Percentiles rank a stretch among this genome's conserved stretches.
Conservation (phyloP, 2,888 invertebrate genomes). For the Agrotis clavis region DNA sequence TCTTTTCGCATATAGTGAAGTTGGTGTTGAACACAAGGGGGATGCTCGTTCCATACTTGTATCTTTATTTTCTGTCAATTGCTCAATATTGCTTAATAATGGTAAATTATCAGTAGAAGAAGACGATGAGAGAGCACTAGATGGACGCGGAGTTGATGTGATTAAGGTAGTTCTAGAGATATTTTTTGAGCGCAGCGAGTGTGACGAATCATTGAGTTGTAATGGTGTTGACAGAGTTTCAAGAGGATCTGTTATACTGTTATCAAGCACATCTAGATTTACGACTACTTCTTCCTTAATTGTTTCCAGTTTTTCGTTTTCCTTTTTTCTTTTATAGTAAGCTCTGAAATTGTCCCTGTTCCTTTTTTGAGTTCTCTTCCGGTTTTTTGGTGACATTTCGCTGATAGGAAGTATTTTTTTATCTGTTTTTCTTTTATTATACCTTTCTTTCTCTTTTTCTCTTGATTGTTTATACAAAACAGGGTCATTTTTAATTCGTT, state of each 20-base stretch:
- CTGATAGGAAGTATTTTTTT: too few relatives aligned
- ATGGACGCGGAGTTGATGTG: constrained; percentile 6
- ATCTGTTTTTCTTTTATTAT: background rate
- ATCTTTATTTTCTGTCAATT: too few relatives aligned
- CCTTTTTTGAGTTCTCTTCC: background rate
- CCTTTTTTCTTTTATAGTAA: too few relatives aligned
- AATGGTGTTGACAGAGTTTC: background rate
- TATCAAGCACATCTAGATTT: constrained; percentile 1
- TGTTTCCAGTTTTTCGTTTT: too few relatives aligned
- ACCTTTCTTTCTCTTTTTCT: constrained; percentile 1
- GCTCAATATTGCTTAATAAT: background rate
- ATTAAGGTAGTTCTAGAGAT: constrained; percentile 1
- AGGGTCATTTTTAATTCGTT: constrained; percentile 5
- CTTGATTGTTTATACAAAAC: constrained; percentile 1
- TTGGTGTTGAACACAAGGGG: background rate
- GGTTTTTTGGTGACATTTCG: constrained; percentile 4
- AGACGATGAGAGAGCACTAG: constrained; percentile 10
- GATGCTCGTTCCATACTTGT: too few relatives aligned
- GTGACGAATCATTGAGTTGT: background rate
- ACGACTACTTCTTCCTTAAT: constrained; percentile 6
- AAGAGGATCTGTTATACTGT: background rate
- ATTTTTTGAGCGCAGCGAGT: background rate
- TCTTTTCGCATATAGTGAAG: background rate
- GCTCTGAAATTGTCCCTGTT: too few relatives aligned
- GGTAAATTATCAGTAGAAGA: constrained; percentile 1